Percentiles rank a stretch among this genome's conserved stretches.
phyloP scores from a whole-genome alignment of 1,140 invertebrate genomes.

The Anoplophora glabripennis region DNA sequence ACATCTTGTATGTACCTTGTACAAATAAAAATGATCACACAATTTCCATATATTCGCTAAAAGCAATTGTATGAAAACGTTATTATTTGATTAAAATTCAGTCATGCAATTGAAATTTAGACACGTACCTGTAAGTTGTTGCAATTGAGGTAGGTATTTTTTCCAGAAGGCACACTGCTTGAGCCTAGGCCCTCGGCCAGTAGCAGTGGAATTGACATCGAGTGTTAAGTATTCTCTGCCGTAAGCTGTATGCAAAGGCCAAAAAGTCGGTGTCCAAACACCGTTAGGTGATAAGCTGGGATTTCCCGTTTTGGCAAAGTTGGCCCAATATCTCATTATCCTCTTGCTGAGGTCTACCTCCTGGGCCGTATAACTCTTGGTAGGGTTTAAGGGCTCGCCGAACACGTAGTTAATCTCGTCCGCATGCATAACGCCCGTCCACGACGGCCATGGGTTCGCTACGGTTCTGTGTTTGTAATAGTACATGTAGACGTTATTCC shows the following conservation, averaged over 20 bases:
- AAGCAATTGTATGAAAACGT: too few relatives aligned
- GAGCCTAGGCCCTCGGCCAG: constrained; percentile 79
- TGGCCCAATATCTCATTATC: constrained; percentile 94
- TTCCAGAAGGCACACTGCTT: constrained; percentile 97
- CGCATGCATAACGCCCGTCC: constrained; percentile 92
- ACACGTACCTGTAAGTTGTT: constrained; percentile 67
- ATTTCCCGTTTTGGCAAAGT: constrained; percentile 92
- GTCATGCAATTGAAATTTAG: not conserved
- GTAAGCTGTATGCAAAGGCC: constrained; percentile 81
- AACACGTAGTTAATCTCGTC: constrained; percentile 96
- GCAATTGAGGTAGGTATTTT: constrained; percentile 86
- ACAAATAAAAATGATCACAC: too few relatives aligned
- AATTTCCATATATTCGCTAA: too few relatives aligned
- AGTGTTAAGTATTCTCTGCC: constrained; percentile 84
- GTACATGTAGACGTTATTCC: constrained; percentile 92
- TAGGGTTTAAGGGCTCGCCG: constrained; percentile 83
- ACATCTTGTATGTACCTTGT: too few relatives aligned
- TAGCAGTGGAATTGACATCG: constrained; percentile 73
- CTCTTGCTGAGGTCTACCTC: constrained; percentile 79
- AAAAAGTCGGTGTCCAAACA: constrained; percentile 65
- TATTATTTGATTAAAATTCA: too few relatives aligned
- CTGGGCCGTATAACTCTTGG: constrained; percentile 72
- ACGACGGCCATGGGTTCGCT: constrained; percentile 87
- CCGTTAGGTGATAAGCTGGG: constrained; percentile 65
- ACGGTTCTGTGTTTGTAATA: constrained; percentile 87